Conservation (phyloP, 2,888 invertebrate species). For the Loripinus fragilis region DNA sequence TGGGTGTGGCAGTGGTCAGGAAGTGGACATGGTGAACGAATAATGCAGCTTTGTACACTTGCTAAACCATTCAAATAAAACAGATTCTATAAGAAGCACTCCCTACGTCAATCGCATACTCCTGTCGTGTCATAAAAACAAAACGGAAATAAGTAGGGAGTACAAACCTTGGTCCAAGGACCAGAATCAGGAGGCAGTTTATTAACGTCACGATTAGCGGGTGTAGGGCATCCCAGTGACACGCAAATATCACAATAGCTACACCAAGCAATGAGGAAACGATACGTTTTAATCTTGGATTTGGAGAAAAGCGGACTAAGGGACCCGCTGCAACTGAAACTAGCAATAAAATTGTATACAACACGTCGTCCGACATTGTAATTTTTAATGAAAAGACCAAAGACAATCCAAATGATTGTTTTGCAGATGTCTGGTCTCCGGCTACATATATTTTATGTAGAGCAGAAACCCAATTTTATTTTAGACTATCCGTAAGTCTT, state of each 20-base stretch:
- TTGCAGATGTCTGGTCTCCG: too few species aligned
- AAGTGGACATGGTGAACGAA: too few species aligned
- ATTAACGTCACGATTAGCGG: slow-evolving; percentile 71
- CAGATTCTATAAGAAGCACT: too few species aligned
- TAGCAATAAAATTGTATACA: slow-evolving; percentile 73
- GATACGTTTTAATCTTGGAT: slow-evolving; percentile 58
- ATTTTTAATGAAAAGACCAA: not conserved
- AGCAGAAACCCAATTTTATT: not conserved
- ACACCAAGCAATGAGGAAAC: slow-evolving; percentile 67
- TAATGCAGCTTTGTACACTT: too few species aligned
- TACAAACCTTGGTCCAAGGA: slow-evolving; percentile 58
- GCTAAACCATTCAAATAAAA: too few species aligned
- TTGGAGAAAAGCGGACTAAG: slow-evolving; percentile 64
- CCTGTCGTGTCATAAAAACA: too few species aligned
- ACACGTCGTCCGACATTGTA: slow-evolving; percentile 72
- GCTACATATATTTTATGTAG: too few species aligned
- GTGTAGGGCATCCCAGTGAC: slow-evolving; percentile 72
- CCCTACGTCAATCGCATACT: too few species aligned
- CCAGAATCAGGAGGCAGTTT: slow-evolving; percentile 72
- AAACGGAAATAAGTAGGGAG: too few species aligned
- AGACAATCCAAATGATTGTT: not conserved
- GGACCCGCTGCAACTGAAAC: slow-evolving; percentile 72
- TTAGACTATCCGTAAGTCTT: not conserved
- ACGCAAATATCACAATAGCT: slow-evolving; percentile 64
- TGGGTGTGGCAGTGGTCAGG: too few species aligned